Evolutionary conservation across 2,888 invertebrate species (phyloP), one percentile per base, ranked within the genome.

Genomic region (Andrena dorsata): DNA sequence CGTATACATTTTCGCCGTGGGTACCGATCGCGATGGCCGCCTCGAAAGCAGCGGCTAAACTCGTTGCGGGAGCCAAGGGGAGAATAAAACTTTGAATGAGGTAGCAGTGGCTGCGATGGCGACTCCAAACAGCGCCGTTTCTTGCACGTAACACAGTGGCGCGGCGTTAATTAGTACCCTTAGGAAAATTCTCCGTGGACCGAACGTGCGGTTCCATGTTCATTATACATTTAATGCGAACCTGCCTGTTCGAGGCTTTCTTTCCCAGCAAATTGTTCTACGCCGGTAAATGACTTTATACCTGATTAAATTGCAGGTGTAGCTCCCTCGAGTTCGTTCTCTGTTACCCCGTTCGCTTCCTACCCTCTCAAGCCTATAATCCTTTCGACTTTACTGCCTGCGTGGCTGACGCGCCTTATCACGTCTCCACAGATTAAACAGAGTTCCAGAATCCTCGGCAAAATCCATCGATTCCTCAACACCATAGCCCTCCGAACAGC

Each of bases 111-210:
- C 41, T 28, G 63, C 51, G 58, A 49, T 23, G 56, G 32, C 60
- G 63, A 58, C 71, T 64, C 65, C 84, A 74, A 83, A 82, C 74
- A 60, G 73, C 76, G 66, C 65, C 49, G 81, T 58, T 88, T 86
- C 84, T 90, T 86, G 85, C 86, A 85, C 84, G 88, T 89, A 89
- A 84, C 72, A 85, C 88, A 71, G 88, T 89, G 86, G 87, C 80
- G 76, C 61, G 74, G 78, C 86, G 86, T 89, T 90, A 90, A 90
- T 90, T 89, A 86, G 89, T 87, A 87, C 86, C 85, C 88, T 84
- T 81, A 84, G 80, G 86, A 85, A 86, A 87, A 83, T 83, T 81
- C 58, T 53, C 49, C 61, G 61, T 72, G 73, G 68, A 61, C 66
- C 74, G 70, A 47, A 49, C 64, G 64, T 66, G 74, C 35, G 56